A percentile compares a stretch with the other conserved stretches of the same genome.
phyloP scores from a whole-genome alignment of 2,888 invertebrate genomes.

The Eupithecia dodoneata region DNA sequence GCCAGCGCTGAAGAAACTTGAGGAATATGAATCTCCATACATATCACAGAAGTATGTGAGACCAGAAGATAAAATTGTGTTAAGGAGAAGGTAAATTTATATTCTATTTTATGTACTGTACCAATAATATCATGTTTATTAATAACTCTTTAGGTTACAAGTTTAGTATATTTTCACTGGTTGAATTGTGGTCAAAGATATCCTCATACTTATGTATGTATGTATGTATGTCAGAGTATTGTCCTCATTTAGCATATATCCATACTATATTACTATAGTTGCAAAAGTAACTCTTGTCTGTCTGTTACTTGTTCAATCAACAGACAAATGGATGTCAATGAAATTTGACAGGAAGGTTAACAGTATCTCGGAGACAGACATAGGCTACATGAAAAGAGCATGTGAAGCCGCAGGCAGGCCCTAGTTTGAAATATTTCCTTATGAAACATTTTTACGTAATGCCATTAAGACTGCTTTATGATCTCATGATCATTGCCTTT shows the following conservation, averaged over 20 bases:
- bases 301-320: too few relatives aligned
- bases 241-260: neutral
- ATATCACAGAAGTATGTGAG: slow-evolving; percentile 93
- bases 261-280: too few relatives aligned
- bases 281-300: too few relatives aligned
- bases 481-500: slow-evolving; percentile 46
- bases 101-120: neutral
- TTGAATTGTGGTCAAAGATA: neutral
- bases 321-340: too few relatives aligned
- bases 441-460: too few relatives aligned
- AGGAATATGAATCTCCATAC: slow-evolving; percentile 98
- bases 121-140: neutral
- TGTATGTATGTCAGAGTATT: neutral
- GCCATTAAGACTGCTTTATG: neutral
- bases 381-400: too few relatives aligned
- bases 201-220: neutral
- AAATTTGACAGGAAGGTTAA: too few relatives aligned
- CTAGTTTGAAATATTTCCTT: too few relatives aligned
- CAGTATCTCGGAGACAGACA: too few relatives aligned
- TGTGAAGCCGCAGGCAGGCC: too few relatives aligned
- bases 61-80: slow-evolving; percentile 90
- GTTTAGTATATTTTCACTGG: neutral
- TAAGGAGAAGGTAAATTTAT: slow-evolving; percentile 90
- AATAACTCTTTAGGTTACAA: neutral
- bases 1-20: slow-evolving; percentile 93